phyloP scores from a whole-genome alignment of 2,888 invertebrate genomes.

The Eustalomyia histrio region DNA sequence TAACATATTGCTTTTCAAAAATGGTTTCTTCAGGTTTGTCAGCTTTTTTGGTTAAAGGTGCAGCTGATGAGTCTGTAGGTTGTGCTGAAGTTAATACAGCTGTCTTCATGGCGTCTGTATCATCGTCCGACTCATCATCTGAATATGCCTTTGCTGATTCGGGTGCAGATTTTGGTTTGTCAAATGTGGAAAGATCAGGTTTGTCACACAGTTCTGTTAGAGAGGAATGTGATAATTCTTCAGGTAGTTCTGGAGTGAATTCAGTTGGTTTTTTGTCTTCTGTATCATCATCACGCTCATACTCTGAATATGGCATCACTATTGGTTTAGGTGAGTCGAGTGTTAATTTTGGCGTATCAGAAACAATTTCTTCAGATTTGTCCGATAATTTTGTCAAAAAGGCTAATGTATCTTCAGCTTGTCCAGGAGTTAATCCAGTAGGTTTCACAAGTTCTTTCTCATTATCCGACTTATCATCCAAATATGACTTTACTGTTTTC shows the following conservation, averaged over 20 bases:
- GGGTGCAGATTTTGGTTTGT: conserved; percentile 17
- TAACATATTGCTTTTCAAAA: conserved; percentile 18
- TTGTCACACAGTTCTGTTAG: neutral
- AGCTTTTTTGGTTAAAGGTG: neutral
- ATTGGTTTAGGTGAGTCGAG: neutral
- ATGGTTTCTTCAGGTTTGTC: neutral
- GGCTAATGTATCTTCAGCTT: neutral
- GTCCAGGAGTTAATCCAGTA: too few species aligned
- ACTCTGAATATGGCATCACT: neutral
- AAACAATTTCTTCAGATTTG: neutral
- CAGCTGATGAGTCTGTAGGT: too few species aligned
- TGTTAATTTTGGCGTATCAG: conserved; percentile 7
- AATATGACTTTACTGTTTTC: too few species aligned
- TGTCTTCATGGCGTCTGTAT: too few species aligned
- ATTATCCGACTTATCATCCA: neutral
- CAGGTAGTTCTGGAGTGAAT: neutral
- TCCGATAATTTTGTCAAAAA: neutral
- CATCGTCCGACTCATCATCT: too few species aligned
- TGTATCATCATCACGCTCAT: neutral
- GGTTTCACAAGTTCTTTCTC: neutral
- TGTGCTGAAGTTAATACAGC: too few species aligned
- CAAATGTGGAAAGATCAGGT: neutral
- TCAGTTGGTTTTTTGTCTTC: neutral
- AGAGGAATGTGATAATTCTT: too few species aligned
- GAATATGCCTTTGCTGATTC: conserved; percentile 7